These are phyloP conservation scores for Chromoteleia sp. DNA, from an alignment of 2,888 invertebrate species.

Conservation along the genomic window DNA sequence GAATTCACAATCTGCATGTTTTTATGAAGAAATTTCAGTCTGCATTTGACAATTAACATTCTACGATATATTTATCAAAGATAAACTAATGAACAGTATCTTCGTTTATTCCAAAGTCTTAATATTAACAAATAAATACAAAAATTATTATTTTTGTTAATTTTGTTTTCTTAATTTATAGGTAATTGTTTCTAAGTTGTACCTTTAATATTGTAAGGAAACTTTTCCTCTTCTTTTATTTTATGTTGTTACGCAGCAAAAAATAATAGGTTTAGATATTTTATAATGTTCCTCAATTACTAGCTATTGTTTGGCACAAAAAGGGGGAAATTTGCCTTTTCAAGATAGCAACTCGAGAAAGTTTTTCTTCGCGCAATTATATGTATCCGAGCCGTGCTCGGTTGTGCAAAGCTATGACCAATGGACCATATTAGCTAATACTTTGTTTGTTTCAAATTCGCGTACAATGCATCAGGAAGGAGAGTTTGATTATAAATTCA, in stretches of 20 bases:
- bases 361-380: conserved; percentile 35
- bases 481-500: conserved; percentile 49
- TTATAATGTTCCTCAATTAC: conserved; percentile 6
- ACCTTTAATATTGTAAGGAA: too few relatives aligned
- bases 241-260: neutral
- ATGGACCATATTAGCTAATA: conserved; percentile 53
- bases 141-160: conserved; percentile 4
- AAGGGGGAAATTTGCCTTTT: conserved; percentile 26
- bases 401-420: conserved; percentile 44
- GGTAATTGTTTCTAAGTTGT: too few relatives aligned
- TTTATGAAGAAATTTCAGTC: conserved; percentile 27
- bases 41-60: conserved; percentile 9
- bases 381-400: neutral
- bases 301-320: conserved; percentile 17
- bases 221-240: too few relatives aligned
- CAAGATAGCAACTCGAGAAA: conserved; percentile 24
- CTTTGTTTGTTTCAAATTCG: conserved; percentile 44
- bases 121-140: neutral
- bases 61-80: conserved; percentile 14
- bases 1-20: conserved; percentile 8
- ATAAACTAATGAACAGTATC: conserved; percentile 24
- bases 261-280: neutral
- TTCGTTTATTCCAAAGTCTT: neutral
- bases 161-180: too few relatives aligned
- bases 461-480: conserved; percentile 34